A percentile compares a stretch with the other conserved stretches of the same genome.
phyloP scores from a whole-genome alignment of 92 coral and sea anemone species.

The Actinernus sp. region DNA sequence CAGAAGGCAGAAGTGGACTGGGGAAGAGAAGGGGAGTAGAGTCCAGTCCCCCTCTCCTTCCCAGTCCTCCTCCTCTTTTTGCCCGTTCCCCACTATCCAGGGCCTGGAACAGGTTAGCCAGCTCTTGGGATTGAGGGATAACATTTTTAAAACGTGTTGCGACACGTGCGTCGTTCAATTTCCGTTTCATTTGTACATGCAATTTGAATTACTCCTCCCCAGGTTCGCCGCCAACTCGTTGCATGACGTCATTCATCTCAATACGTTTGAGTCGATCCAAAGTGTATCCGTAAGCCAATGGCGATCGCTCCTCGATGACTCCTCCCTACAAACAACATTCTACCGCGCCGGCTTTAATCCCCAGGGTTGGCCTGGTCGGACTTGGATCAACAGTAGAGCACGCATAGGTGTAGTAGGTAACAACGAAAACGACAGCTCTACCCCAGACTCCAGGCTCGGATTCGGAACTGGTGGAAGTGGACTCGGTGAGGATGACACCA shows the following conservation, averaged over 20 bases:
- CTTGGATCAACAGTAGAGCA: conserved; percentile 13
- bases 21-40: too few species aligned
- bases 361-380: conserved; percentile 3
- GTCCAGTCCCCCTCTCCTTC: too few species aligned
- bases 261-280: not conserved
- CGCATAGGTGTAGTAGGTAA: conserved; percentile 50
- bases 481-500: conserved; percentile 20
- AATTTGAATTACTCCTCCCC: not conserved
- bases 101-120: too few species aligned
- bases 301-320: conserved; percentile 28
- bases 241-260: conserved; percentile 22
- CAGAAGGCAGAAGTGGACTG: too few species aligned
- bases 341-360: conserved; percentile 27
- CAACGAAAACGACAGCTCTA: conserved; percentile 5
- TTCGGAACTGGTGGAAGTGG: conserved; percentile 48
- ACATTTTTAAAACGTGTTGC: too few species aligned
- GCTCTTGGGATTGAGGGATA: too few species aligned
- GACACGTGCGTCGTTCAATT: too few species aligned
- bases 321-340: conserved; percentile 28
- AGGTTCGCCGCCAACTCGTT: conserved; percentile 21
- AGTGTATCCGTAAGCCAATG: not conserved
- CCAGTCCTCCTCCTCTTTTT: too few species aligned
- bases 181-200: not conserved
- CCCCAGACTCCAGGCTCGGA: conserved; percentile 56
- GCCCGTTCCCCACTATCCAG: too few species aligned